A percentile compares a stretch with the other conserved stretches of the same genome.
phyloP scores from a whole-genome alignment of 2,888 invertebrate genomes.

The Micropterix aruncella region DNA sequence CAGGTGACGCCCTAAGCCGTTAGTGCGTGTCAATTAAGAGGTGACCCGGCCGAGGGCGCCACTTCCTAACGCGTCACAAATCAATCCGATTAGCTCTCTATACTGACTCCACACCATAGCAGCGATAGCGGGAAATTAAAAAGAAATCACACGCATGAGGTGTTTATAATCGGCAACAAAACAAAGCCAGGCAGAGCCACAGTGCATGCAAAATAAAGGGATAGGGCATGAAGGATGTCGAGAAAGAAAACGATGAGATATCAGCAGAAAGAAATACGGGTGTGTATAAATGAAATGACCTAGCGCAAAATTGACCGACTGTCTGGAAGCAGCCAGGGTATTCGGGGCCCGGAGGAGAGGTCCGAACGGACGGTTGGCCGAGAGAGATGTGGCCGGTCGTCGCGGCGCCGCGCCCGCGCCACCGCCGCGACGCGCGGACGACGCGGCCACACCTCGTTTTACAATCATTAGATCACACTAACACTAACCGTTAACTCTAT shows the following conservation, averaged over 20 bases:
- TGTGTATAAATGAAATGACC: slow-evolving; percentile 19
- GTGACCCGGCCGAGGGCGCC: not conserved
- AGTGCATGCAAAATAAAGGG: slow-evolving; percentile 25
- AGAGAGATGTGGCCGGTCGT: slow-evolving; percentile 11
- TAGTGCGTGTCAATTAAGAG: not conserved
- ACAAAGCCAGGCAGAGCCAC: slow-evolving; percentile 37
- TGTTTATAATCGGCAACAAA: slow-evolving; percentile 38
- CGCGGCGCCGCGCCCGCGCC: not conserved
- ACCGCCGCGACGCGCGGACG: slow-evolving; percentile 5
- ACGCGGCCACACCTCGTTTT: slow-evolving; percentile 9
- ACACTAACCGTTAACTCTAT: too few species aligned
- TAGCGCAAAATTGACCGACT: slow-evolving; percentile 19
- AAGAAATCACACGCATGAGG: slow-evolving; percentile 33
- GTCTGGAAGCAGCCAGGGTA: slow-evolving; percentile 7
- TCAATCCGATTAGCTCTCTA: not conserved
- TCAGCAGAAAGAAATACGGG: not conserved
- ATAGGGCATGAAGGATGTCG: slow-evolving; percentile 30
- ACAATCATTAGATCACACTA: too few species aligned
- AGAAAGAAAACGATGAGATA: slow-evolving; percentile 8
- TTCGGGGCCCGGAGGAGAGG: slow-evolving; percentile 5
- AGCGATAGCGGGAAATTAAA: slow-evolving; percentile 37
- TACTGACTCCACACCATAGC: slow-evolving; percentile 20
- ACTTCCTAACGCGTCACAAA: not conserved
- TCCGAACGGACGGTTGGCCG: slow-evolving; percentile 14
- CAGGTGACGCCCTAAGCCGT: slow-evolving; percentile 34